Evolutionary conservation across 2,888 invertebrate species (phyloP), one percentile per base, ranked within the genome.

Genomic region (Ceriagrion tenellum): DNA sequence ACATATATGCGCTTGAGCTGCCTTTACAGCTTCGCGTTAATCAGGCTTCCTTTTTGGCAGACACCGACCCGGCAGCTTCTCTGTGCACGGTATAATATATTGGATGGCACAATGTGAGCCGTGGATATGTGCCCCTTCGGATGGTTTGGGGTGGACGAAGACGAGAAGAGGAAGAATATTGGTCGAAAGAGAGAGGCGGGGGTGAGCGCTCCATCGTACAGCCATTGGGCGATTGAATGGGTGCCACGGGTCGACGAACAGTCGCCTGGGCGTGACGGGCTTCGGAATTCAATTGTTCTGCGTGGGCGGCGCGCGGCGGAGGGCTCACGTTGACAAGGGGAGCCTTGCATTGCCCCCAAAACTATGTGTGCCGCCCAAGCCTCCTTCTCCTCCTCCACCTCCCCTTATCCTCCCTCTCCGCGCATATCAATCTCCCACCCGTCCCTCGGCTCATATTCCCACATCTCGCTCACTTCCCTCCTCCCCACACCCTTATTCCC

Each of bases 201-300:
- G 81, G 81, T 10, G 55, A 23, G 26, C 55, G 55, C 6, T 16
- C 26, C 55, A 20, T 16, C 1, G 55, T 16, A 55, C 12, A 13
- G 23, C 89, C 10, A 13, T 55, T 23, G 13, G 89, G 55, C 89
- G 89, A 89, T 89, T 89, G 55, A 89, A 55, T 89, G 89, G 26
- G 23, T 55, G 89, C 55, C 12, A 89, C 89, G 89, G 55, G 10
- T 89, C 55, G 89, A 6, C 89, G 89, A 47, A 55, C 89, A 55
- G 55, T 47, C 89, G 89, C 89, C 89, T 89, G 89, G 55, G 89
- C 55, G 89, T 89, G 89, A 89, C 89, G 89, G 55, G 55, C 20
- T 55, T 55, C 47, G 89, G 89, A 89, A 89, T 89, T 89, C 89
- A 89, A 89, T 89, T 89, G 89, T 89, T 89, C 89, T 89, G 89